Evolutionary conservation across 2,888 invertebrate species (phyloP), one percentile per base, ranked within the genome.

Genomic region (Phymatocera aterrima): DNA sequence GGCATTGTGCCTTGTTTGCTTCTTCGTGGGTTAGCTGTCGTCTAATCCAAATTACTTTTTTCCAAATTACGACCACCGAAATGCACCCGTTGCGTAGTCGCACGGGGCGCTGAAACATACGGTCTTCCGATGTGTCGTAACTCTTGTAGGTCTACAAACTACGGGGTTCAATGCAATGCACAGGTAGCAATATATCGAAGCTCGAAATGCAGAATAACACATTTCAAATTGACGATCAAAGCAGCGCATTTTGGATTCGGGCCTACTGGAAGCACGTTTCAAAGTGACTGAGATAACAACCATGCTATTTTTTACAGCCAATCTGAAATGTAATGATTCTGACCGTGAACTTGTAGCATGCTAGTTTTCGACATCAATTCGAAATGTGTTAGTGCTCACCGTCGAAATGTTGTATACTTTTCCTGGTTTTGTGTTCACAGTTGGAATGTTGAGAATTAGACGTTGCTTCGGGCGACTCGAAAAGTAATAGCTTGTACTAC

Each of bases 1-100:
- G 57, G 75, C 43, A 75, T 75, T 60, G 57, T 40, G 60, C 60
- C 75, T 75, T 40, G 57, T 60, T 37, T 57, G 75, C 57, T 75
- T 57, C 57, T 54, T 37, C 51, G 21, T 28, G 24, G 43, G 40
- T 57, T 57, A 57, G 75, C 24, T 60, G 57, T 75, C 57, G 40
- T 57, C 75, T 60, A 57, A 75, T 57, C 57, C 57, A 57, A 43
- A 57, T 75, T 57, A 24, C 43, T 57, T 37, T 75, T 57, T 12
- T 57, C 75, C 75, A 34, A 54, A 60, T 75, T 75, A 75, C 75
- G 12, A 60, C 37, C 34, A 15, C 37, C 28, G 57, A 57, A 75
- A 75, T 24, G 37, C 54, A 75, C 24, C 40, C 57, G 72, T 68
- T 68, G 18, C 37, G 40, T 72, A 31, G 15, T 31, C 68, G 68